Evolutionary conservation across 2,888 invertebrate genomes (phyloP).

Genomic region (Phorcus lineatus): DNA sequence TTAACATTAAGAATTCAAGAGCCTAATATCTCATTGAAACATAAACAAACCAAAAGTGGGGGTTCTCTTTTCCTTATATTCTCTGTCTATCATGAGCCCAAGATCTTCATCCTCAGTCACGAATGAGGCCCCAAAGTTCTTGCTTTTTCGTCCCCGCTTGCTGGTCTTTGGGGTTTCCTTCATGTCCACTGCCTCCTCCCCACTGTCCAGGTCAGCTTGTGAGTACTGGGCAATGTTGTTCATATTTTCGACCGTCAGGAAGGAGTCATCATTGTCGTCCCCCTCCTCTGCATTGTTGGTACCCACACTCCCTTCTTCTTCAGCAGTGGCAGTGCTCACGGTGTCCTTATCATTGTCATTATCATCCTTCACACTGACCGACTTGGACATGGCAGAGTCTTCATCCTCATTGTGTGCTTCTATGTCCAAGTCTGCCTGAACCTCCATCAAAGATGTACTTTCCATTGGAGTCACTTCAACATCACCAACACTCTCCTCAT

Average conservation of each 20-base stretch:
- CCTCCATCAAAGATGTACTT: background rate
- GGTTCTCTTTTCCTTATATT: background rate
- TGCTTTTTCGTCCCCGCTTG: background rate
- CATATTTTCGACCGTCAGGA: background rate
- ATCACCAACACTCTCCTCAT: background rate
- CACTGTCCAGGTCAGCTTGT: background rate
- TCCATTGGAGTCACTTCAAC: background rate
- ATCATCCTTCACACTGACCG: background rate
- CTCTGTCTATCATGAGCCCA: background rate
- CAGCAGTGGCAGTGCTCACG: background rate
- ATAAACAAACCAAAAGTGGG: too few species aligned
- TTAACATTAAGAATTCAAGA: too few species aligned
- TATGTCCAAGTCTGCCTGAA: background rate
- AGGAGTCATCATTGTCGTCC: background rate
- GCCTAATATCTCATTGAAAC: too few species aligned
- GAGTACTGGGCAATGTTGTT: background rate
- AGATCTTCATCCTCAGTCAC: background rate
- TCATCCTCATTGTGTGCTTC: background rate
- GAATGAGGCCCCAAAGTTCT: background rate
- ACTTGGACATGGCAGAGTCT: background rate
- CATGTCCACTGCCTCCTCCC: background rate
- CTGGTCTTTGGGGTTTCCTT: background rate
- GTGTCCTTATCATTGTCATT: constrained; percentile 10
- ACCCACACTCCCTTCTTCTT: background rate
- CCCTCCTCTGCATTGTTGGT: background rate